Conservation (phyloP, 2,888 invertebrate species). For the Rutpela maculata region DNA sequence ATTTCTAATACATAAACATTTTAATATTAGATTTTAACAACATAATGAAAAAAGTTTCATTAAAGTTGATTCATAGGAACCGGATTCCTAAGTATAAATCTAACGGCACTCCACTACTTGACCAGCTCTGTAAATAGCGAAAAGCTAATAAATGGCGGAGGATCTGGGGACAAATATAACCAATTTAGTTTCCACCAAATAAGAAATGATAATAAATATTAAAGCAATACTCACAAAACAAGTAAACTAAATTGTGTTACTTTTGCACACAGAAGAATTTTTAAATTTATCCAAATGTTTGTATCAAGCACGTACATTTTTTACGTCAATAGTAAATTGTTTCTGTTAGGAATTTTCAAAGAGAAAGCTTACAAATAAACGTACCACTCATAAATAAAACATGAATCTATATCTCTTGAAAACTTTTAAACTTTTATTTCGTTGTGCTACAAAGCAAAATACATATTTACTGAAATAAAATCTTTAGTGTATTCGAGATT, state of each 20-base stretch:
- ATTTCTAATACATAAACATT: too few species aligned
- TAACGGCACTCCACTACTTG: too few species aligned
- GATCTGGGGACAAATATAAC: neutral
- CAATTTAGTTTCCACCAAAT: neutral
- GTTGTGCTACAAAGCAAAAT: constrained; percentile 20
- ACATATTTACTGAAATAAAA: constrained; percentile 22
- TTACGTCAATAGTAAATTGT: constrained; percentile 16
- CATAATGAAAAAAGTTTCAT: too few species aligned
- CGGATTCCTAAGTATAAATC: too few species aligned
- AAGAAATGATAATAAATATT: neutral
- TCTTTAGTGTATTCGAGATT: constrained; percentile 9
- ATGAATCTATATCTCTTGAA: constrained; percentile 24
- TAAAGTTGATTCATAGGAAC: too few species aligned
- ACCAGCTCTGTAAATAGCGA: too few species aligned
- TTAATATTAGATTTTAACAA: too few species aligned
- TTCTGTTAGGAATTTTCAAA: constrained; percentile 24
- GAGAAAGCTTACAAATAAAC: constrained; percentile 29
- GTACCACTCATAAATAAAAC: constrained; percentile 27
- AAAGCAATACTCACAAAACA: neutral
- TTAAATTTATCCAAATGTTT: neutral
- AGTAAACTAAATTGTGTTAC: neutral
- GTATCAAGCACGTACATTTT: neutral
- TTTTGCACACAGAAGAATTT: neutral
- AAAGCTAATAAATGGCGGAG: neutral
- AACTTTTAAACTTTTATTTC: constrained; percentile 27